Conservation (phyloP, 2,888 invertebrate species). For the Linnaemya tessellans region DNA sequence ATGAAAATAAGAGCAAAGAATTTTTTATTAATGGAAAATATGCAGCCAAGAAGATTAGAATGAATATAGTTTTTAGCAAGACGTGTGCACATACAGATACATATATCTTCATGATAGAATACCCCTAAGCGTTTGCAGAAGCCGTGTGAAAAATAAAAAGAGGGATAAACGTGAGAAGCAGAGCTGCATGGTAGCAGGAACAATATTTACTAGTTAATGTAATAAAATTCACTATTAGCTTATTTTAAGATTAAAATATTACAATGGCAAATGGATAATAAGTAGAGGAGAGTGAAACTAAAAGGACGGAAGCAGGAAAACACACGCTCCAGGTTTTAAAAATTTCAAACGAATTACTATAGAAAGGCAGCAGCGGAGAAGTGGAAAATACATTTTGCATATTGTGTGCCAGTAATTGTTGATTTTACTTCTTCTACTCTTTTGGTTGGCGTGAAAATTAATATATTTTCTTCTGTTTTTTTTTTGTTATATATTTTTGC, state of each 20-base stretch:
- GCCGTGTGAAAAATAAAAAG: slow-evolving; percentile 49
- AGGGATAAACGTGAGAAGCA: slow-evolving; percentile 33
- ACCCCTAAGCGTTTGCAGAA: slow-evolving; percentile 41
- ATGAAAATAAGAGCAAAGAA: slow-evolving; percentile 20
- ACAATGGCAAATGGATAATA: slow-evolving; percentile 23
- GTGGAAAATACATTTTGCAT: slow-evolving; percentile 15
- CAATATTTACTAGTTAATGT: slow-evolving; percentile 59
- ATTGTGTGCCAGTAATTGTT: slow-evolving; percentile 34
- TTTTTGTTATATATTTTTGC: slow-evolving; percentile 4
- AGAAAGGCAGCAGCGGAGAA: not conserved
- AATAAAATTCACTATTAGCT: slow-evolving; percentile 65
- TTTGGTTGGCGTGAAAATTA: slow-evolving; percentile 56
- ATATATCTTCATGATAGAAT: slow-evolving; percentile 30
- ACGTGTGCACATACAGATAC: no score
- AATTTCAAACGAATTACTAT: not conserved
- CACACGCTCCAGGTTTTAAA: slow-evolving; percentile 11
- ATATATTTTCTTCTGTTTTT: slow-evolving; percentile 38
- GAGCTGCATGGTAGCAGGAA: slow-evolving; percentile 3
- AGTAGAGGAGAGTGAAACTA: not conserved
- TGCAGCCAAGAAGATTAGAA: slow-evolving; percentile 19
- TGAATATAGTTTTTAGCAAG: not conserved
- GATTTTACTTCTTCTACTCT: slow-evolving; percentile 23
- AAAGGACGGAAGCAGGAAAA: not conserved
- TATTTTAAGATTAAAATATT: slow-evolving; percentile 68
- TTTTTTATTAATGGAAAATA: slow-evolving; percentile 32